Conservation (phyloP, 2,113 vertebrate species). For the Motacilla tschutschensis region DNA sequence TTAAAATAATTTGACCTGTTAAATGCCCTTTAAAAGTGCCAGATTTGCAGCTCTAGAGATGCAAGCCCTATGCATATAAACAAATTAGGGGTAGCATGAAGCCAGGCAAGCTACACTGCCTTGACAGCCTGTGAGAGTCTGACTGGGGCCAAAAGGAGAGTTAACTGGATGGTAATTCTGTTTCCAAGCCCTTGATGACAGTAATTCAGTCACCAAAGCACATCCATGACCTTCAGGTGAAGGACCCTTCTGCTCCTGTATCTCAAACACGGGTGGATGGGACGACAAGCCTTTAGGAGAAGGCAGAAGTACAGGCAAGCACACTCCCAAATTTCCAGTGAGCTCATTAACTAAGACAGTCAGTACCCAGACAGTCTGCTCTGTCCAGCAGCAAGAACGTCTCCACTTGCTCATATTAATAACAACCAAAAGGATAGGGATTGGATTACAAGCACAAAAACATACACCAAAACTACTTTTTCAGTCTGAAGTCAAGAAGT, state of each 20-base stretch:
- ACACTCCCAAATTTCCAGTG: neutral
- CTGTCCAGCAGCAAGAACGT: slow-evolving; percentile 4
- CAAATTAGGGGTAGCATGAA: slow-evolving; percentile 2
- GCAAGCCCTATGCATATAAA: neutral
- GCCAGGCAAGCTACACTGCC: neutral
- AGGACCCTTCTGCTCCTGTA: neutral
- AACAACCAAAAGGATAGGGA: neutral
- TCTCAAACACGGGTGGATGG: neutral
- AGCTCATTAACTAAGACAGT: neutral
- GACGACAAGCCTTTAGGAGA: neutral
- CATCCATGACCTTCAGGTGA: slow-evolving; percentile 1
- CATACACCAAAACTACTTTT: neutral
- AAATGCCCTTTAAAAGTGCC: slow-evolving; percentile 15
- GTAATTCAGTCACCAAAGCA: slow-evolving; percentile 11
- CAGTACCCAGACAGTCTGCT: neutral
- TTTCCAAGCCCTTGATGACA: neutral
- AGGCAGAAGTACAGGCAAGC: neutral
- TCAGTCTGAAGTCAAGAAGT: neutral
- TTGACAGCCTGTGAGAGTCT: neutral
- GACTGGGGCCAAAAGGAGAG: slow-evolving; percentile 1
- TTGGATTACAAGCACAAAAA: neutral
- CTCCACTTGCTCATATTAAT: neutral
- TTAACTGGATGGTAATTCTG: slow-evolving; percentile 8
- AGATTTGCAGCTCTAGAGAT: slow-evolving; percentile 16
- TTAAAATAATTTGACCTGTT: slow-evolving; percentile 25